Percentiles rank a stretch among this genome's conserved stretches.
These are phyloP conservation scores for Hirundichthys speculiger DNA, from an alignment of 2,113 vertebrate species.

Conservation along the genomic window DNA sequence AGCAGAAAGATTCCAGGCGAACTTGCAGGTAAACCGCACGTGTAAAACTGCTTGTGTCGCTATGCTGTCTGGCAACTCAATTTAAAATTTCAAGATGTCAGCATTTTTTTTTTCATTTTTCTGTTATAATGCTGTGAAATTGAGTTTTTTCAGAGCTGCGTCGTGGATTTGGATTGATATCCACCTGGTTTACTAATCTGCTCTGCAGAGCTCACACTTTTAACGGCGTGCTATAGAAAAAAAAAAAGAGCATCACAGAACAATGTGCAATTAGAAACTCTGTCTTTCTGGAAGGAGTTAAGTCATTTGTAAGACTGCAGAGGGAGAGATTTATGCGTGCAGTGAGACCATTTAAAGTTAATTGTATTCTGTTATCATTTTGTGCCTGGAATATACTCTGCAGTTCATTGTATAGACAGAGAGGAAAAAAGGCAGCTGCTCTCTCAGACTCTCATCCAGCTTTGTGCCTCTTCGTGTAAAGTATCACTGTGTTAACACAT, in stretches of 20 bases:
- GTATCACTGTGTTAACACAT: conserved; percentile 43
- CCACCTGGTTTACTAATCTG: conserved; percentile 40
- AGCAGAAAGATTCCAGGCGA: background rate
- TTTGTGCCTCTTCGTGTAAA: conserved; percentile 70
- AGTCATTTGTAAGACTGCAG: conserved; percentile 50
- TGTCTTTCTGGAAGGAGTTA: conserved; percentile 42
- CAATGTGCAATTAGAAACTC: conserved; percentile 62
- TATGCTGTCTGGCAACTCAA: conserved; percentile 5
- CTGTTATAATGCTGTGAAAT: conserved; percentile 48
- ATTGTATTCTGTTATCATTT: conserved; percentile 69
- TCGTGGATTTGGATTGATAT: conserved; percentile 22
- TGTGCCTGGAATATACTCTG: conserved; percentile 67
- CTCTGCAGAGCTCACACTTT: conserved; percentile 25
- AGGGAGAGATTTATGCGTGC: conserved; percentile 62
- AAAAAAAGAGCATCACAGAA: conserved; percentile 47
- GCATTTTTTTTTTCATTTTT: background rate
- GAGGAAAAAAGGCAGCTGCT: conserved; percentile 27
- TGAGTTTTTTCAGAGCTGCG: conserved; percentile 7
- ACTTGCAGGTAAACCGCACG: conserved; percentile 1
- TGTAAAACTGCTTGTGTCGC: conserved; percentile 10
- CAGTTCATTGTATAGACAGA: conserved; percentile 48
- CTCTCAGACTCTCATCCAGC: conserved; percentile 47
- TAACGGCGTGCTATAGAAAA: conserved; percentile 39
- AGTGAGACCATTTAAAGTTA: conserved; percentile 66
- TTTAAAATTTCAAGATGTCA: conserved; percentile 32